Evolutionary conservation across 2,113 vertebrate species (phyloP), one percentile per base, ranked within the genome.

Genomic region (Andinoacara biseriatus): DNA sequence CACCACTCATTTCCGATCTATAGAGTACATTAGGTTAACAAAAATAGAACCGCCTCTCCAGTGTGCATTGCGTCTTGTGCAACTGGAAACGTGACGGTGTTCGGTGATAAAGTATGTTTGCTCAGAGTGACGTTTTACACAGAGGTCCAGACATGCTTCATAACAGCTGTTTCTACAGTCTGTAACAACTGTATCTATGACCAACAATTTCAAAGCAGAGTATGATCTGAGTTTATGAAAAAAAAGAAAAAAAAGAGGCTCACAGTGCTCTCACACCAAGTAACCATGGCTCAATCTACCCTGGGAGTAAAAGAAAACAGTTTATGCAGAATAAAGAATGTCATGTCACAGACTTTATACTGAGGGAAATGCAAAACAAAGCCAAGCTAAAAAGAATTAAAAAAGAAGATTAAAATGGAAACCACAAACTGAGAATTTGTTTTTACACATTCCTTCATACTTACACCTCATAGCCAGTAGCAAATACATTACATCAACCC

Each of bases 191-290:
- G 62, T 9, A 65, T 69, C 59, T 74, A 35, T 26, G 52, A 62
- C 10, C 8, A 5, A 60, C n/a, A 20, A 33, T 46, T 43, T 77
- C 17, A 57, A 80, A 18, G 52, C 31, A 63, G 24, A 2, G 2
- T 58, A 58, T 83, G 46, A 67, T 38, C 17, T 1, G 40, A 86
- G 54, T 76, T 82, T 60, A 57, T 17, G 3, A 43, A 43, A 43
- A 40, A 10, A 80, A 78, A 2, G 2, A 76, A 72, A 49, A 75
- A 60, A 46, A 75, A 78, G 33, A 79, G 18, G 72, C 69, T 91
- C 84, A 91, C 88, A 86, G 90, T 89, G 86, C 77, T 76, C 85
- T 87, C 88, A 91, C 87, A 89, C 84, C 79, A 81, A 86, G 74
- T 75, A 54, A 52, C 65, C 46, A 59, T 65, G 78, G 74, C 78